These are phyloP conservation scores for Drosophila ochracea DNA, from an alignment of 2,888 invertebrate genomes.

Conservation along the genomic window DNA sequence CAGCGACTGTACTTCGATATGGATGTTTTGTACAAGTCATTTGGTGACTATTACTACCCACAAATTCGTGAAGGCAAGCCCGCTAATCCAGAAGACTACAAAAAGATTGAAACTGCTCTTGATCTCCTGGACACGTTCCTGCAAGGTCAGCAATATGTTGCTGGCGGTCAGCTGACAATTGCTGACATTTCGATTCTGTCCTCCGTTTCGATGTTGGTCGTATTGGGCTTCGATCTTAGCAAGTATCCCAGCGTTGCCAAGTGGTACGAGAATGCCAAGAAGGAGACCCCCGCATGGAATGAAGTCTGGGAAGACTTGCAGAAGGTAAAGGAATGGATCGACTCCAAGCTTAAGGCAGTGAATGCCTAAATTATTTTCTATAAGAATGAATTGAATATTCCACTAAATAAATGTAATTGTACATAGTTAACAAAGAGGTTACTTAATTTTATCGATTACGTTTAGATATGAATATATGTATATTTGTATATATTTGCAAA, in stretches of 20 bases:
- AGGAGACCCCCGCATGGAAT: slow-evolving; percentile 87
- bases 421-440: not conserved
- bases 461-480: not conserved
- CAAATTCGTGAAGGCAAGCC: slow-evolving; percentile 87
- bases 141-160: slow-evolving; percentile 89
- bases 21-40: slow-evolving; percentile 89
- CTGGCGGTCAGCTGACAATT: slow-evolving; percentile 90
- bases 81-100: slow-evolving; percentile 88
- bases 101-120: slow-evolving; percentile 89
- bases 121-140: slow-evolving; percentile 90
- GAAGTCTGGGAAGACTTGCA: slow-evolving; percentile 86
- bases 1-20: slow-evolving; percentile 92
- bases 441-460: not conserved
- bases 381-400: not conserved
- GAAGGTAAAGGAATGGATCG: slow-evolving; percentile 80
- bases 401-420: not conserved
- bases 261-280: slow-evolving; percentile 87
- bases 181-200: slow-evolving; percentile 91
- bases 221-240: slow-evolving; percentile 88
- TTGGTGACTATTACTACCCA: slow-evolving; percentile 89
- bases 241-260: slow-evolving; percentile 89
- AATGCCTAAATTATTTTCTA: not conserved
- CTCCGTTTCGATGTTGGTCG: slow-evolving; percentile 89
- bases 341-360: slow-evolving; percentile 1
- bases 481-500: not conserved